A percentile compares a stretch with the other conserved stretches of the same genome.
Evolutionary conservation across 2,888 invertebrate species (phyloP).

Genomic region (Nymphalis urticae): DNA sequence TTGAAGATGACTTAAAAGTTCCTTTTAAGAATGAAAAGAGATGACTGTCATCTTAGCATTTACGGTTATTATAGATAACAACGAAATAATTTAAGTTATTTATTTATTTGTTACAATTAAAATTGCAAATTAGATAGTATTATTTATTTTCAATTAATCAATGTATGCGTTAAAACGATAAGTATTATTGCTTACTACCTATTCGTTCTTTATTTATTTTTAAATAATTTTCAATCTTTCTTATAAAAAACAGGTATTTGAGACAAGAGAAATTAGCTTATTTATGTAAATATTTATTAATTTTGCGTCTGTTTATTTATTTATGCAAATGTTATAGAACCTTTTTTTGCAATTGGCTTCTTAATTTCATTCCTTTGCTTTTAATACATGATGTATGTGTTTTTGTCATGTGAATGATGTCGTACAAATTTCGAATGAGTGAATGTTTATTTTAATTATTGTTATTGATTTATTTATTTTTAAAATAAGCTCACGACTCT

Average conservation of each 20-base stretch:
- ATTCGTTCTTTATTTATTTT: too few relatives aligned
- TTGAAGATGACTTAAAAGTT: neutral
- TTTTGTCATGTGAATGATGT: neutral
- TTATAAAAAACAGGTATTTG: too few relatives aligned
- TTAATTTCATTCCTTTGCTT: neutral
- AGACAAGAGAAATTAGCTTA: too few relatives aligned
- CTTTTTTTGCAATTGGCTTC: neutral
- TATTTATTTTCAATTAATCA: neutral
- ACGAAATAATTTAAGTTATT: conserved; percentile 7
- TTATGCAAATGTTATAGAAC: too few relatives aligned
- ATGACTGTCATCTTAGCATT: conserved; percentile 10
- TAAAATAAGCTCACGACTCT: conserved; percentile 17
- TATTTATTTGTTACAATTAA: neutral
- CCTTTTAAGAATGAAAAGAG: neutral
- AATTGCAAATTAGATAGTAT: neutral
- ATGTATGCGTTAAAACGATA: neutral
- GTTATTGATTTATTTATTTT: conserved; percentile 29
- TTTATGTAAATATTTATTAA: too few relatives aligned
- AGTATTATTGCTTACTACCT: too few relatives aligned
- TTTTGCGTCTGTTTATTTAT: too few relatives aligned
- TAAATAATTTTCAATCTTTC: too few relatives aligned
- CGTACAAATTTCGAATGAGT: conserved; percentile 11
- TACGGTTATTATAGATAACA: neutral
- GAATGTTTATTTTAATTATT: conserved; percentile 12
- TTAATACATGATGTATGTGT: too few relatives aligned